A percentile compares a stretch with the other conserved stretches of the same genome.
Conservation (phyloP, 2,888 invertebrate genomes). For the Drepanosiphum platanoidis region DNA sequence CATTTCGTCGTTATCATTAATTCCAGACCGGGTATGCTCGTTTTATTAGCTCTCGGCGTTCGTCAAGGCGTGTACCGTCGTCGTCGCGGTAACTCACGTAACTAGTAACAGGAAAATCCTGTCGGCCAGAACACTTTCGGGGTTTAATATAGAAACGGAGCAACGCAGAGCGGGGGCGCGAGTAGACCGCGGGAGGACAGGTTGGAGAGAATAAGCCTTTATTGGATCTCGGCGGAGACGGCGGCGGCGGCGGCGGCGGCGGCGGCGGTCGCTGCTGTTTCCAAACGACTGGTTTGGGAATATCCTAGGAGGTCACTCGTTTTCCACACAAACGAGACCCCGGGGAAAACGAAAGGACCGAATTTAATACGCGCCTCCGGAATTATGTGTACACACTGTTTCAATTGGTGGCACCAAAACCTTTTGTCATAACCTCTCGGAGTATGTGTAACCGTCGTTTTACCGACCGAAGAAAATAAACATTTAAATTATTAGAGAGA, state of each 20-base stretch:
- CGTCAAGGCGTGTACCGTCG: not conserved
- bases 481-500: no score
- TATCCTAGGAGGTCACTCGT: constrained; percentile 47
- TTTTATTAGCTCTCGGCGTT: not conserved
- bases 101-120: not conserved
- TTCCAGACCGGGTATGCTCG: not conserved
- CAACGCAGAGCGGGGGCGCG: not conserved
- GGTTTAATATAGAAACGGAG: not conserved
- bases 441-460: not conserved
- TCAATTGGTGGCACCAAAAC: constrained; percentile 53
- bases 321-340: constrained; percentile 51
- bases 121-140: not conserved
- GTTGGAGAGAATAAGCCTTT: constrained; percentile 22
- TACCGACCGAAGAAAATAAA: not conserved
- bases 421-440: constrained; percentile 35
- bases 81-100: not conserved
- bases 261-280: constrained; percentile 40
- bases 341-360: constrained; percentile 39
- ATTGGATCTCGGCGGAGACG: constrained; percentile 43
- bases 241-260: constrained; percentile 16
- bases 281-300: constrained; percentile 61
- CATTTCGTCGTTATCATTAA: not conserved
- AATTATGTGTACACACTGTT: constrained; percentile 53
- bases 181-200: not conserved
- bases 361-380: constrained; percentile 53